A percentile compares a stretch with the other conserved stretches of the same genome.
phyloP scores from a whole-genome alignment of 2,113 vertebrate genomes.

The Damaliscus lunatus region DNA sequence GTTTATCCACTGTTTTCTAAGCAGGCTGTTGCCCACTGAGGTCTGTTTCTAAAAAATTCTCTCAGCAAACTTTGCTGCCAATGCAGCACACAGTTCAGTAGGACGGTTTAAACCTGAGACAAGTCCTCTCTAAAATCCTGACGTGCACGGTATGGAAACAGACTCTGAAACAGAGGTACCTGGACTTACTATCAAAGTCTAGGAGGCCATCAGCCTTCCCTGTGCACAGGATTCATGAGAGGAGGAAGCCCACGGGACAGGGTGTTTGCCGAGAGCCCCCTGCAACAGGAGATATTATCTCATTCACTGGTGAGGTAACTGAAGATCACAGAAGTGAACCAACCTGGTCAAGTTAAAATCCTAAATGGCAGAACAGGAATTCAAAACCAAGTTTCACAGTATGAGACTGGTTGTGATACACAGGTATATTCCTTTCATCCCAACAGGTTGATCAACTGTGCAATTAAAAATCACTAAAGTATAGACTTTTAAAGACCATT shows the following conservation, averaged over 20 bases:
- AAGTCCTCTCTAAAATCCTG: neutral
- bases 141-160: neutral
- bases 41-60: conserved; percentile 19
- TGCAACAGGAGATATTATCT: neutral
- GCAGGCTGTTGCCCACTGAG: conserved; percentile 30
- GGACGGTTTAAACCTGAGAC: neutral
- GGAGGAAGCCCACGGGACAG: neutral
- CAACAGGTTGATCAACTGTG: neutral
- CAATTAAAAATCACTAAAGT: neutral
- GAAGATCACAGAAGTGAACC: neutral
- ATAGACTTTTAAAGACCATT: neutral
- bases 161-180: neutral
- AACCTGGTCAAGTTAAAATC: neutral
- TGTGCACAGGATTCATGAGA: neutral
- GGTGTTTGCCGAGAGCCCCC: neutral
- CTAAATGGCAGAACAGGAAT: neutral
- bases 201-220: neutral
- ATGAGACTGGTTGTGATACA: neutral
- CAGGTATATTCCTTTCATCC: neutral
- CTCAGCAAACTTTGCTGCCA: neutral
- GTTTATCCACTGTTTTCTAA: conserved; percentile 37
- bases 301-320: neutral
- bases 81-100: neutral
- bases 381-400: neutral
- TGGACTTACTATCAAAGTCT: neutral